Evolutionary conservation across 2,888 invertebrate species (phyloP).

Genomic region (Pammene aurita): DNA sequence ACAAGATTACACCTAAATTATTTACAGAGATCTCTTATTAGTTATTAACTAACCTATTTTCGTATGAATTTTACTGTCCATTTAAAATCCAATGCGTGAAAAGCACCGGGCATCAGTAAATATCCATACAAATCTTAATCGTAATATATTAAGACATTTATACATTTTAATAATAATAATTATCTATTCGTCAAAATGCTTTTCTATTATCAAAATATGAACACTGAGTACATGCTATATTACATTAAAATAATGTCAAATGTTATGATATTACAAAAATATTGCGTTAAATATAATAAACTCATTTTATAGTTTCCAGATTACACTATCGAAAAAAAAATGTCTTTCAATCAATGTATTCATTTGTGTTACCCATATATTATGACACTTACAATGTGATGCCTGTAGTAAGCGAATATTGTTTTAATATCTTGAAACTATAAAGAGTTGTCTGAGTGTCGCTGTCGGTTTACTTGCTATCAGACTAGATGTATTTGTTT

Average conservation of each 20-base stretch:
- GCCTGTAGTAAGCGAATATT: too few relatives aligned
- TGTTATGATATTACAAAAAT: conserved; percentile 47
- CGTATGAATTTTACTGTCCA: conserved; percentile 42
- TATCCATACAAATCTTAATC: conserved; percentile 47
- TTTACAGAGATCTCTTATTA: conserved; percentile 57
- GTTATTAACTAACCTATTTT: conserved; percentile 47
- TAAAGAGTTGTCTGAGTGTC: conserved; percentile 17
- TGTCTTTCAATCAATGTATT: neutral
- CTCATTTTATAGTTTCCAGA: neutral
- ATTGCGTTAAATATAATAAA: conserved; percentile 40
- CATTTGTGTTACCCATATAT: neutral
- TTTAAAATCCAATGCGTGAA: conserved; percentile 28
- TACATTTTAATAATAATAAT: conserved; percentile 43
- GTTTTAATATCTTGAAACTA: neutral
- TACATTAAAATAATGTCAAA: conserved; percentile 41
- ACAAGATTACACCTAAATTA: conserved; percentile 51
- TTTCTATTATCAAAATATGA: conserved; percentile 62
- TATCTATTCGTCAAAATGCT: conserved; percentile 47
- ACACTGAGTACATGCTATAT: conserved; percentile 52
- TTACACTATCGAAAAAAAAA: neutral
- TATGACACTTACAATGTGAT: neutral
- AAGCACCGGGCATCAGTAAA: conserved; percentile 34
- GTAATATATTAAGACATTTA: conserved; percentile 43
- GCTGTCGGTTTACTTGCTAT: conserved; percentile 39
- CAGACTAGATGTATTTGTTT: conserved; percentile 51